These are phyloP conservation scores for Metallyticus violacea DNA, from an alignment of 2,888 invertebrate genomes.

Conservation along the genomic window DNA sequence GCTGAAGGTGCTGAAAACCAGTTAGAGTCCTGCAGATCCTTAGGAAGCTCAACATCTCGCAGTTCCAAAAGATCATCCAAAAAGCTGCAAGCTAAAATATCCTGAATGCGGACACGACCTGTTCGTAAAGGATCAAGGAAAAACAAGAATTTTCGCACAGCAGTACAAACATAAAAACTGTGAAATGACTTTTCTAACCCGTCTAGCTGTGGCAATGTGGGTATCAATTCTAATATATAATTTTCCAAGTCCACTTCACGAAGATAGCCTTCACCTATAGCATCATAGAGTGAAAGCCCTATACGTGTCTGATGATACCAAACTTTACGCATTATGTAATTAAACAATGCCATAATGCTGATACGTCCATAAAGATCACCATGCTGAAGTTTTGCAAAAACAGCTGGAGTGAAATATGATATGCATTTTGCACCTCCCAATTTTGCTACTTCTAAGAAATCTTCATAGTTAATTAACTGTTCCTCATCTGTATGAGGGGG, in stretches of 20 bases:
- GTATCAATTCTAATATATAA: slow-evolving; percentile 90
- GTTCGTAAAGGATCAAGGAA: slow-evolving; percentile 88
- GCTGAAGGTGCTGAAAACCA: slow-evolving; percentile 91
- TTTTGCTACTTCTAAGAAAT: slow-evolving; percentile 75
- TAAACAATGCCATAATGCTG: slow-evolving; percentile 85
- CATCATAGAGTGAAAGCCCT: slow-evolving; percentile 89
- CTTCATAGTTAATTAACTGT: slow-evolving; percentile 79
- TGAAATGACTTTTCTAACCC: slow-evolving; percentile 91
- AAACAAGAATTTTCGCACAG: slow-evolving; percentile 93
- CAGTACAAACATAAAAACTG: slow-evolving; percentile 94
- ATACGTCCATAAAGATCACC: slow-evolving; percentile 84
- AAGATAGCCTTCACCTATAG: slow-evolving; percentile 86
- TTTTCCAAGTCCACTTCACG: slow-evolving; percentile 89
- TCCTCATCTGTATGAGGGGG: slow-evolving; percentile 72
- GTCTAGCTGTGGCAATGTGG: slow-evolving; percentile 85
- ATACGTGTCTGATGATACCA: slow-evolving; percentile 95
- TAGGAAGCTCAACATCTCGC: slow-evolving; percentile 78
- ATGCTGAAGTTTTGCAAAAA: slow-evolving; percentile 85
- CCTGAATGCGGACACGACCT: slow-evolving; percentile 84
- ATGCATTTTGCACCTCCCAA: slow-evolving; percentile 73
- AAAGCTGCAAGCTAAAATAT: slow-evolving; percentile 88
- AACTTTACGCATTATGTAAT: slow-evolving; percentile 92
- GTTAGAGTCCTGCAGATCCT: slow-evolving; percentile 81
- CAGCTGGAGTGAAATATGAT: slow-evolving; percentile 79
- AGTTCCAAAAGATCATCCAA: slow-evolving; percentile 84